Evolutionary conservation across 37 sponge, comb jelly and placozoan genomes (phyloP).

Genomic region (Halichondria panicea): DNA sequence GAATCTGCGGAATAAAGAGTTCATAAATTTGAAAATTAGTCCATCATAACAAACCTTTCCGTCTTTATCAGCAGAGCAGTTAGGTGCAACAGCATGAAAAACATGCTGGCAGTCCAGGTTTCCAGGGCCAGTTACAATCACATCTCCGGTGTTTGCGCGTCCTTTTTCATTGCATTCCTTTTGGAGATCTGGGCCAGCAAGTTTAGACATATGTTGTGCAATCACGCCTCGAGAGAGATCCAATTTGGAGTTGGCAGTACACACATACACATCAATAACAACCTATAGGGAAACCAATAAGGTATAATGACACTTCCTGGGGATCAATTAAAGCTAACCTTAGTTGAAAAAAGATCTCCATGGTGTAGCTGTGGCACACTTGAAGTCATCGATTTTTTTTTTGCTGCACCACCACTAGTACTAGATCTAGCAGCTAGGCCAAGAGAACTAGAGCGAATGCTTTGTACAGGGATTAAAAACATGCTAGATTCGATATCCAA

Average conservation of each 20-base stretch:
- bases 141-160: conserved; percentile 17
- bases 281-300: too few species aligned
- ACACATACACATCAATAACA: conserved; percentile 58
- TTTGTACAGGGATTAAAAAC: too few species aligned
- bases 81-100: conserved; percentile 31
- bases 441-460: too few species aligned
- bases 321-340: too few species aligned
- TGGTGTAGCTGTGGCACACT: too few species aligned
- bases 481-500: too few species aligned
- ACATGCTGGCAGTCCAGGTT: conserved; percentile 36
- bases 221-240: conserved; percentile 39
- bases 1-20: neutral
- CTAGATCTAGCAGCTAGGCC: too few species aligned
- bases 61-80: conserved; percentile 28
- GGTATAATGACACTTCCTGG: too few species aligned
- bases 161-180: conserved; percentile 40
- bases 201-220: conserved; percentile 20
- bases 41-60: conserved; percentile 52
- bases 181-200: conserved; percentile 49
- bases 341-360: too few species aligned
- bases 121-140: conserved; percentile 41
- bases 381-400: too few species aligned
- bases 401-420: too few species aligned
- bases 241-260: conserved; percentile 32
- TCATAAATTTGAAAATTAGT: too few species aligned